Evolutionary conservation across 2,888 invertebrate species (phyloP), one percentile per base, ranked within the genome.

Genomic region (Dastarcus helophoroides): DNA sequence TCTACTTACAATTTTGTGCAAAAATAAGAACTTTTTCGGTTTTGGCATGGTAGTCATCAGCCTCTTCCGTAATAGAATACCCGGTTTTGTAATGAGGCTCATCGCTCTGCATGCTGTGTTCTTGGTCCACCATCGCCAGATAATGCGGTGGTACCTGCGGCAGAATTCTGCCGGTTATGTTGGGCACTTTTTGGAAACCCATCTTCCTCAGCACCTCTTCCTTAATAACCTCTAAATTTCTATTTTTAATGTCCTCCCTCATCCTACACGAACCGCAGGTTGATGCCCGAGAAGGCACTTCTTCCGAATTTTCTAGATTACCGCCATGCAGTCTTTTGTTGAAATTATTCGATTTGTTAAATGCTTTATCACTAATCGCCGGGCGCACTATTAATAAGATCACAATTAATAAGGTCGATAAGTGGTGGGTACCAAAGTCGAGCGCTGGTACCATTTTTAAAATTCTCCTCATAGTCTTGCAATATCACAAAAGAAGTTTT

Each of bases 11-110:
- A 37, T 53, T 54, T 43, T 62, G 77, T 51, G 76, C 76, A 63
- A 79, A 79, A 44, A 73, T 71, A 58, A 78, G 62, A 48, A 79
- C 69, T 52, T 72, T 73, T 56, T 78, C 72, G 37, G 77, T 75
- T 50, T 71, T 70, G 44, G 74, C 72, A 50, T 74, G 71, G 62
- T 70, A 76, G 56, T 77, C 75, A 51, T 78, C 77, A 40, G 72
- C 67, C 58, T 76, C 63, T 57, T 71, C 58, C 59, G 66, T 63
- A 60, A 68, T 55, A 59, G 62, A 58, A 57, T 63, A 56, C 56
- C 67, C 55, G 56, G 62, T 44, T 31, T 50, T 50, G 39, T 47
- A 56, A 10, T 46, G 41, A 3, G 65, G 63, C 40, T 64, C 56
- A 42, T 67, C 67, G 29, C 58, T 58, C 42, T 64, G 64, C 63